phyloP scores from a whole-genome alignment of 2,113 vertebrate genomes.

The Oncorhynchus kisutch region DNA sequence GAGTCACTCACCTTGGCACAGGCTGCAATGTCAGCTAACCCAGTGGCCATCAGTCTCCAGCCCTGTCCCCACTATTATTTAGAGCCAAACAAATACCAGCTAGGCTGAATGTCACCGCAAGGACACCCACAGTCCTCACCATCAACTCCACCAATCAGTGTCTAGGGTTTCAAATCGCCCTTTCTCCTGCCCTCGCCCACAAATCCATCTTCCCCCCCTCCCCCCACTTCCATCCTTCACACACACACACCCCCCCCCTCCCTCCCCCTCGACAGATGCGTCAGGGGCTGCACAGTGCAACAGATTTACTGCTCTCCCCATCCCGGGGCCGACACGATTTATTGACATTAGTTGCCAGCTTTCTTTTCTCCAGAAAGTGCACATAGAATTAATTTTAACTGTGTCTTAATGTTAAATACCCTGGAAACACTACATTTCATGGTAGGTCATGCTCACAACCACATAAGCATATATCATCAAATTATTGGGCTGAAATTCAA shows the following conservation, averaged over 20 bases:
- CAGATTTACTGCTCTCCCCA: conserved; percentile 64
- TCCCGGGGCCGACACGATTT: conserved; percentile 84
- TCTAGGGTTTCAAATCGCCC: conserved; percentile 86
- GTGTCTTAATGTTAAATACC: conserved; percentile 83
- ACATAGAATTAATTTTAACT: conserved; percentile 92
- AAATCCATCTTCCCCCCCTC: conserved; percentile 89
- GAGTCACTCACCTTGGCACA: conserved; percentile 96
- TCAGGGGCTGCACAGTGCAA: conserved; percentile 61
- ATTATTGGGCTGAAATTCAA: conserved; percentile 51
- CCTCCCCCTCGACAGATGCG: conserved; percentile 42
- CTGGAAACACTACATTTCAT: conserved; percentile 80
- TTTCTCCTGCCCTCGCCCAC: conserved; percentile 82
- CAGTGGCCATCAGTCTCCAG: conserved; percentile 89
- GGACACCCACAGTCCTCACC: conserved; percentile 74
- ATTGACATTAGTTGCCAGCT: conserved; percentile 87
- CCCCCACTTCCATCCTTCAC: conserved; percentile 70
- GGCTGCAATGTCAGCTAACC: conserved; percentile 93
- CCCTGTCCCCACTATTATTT: conserved; percentile 76
- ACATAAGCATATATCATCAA: conserved; percentile 69
- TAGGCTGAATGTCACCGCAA: conserved; percentile 95
- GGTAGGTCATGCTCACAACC: conserved; percentile 64
- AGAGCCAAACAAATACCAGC: conserved; percentile 62
- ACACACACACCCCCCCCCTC: too few relatives aligned
- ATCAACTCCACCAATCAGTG: conserved; percentile 82
- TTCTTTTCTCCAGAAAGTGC: conserved; percentile 84